Conservation (phyloP, 92 coral and sea anemone genomes). For the Zoanthus sansibaricus region DNA sequence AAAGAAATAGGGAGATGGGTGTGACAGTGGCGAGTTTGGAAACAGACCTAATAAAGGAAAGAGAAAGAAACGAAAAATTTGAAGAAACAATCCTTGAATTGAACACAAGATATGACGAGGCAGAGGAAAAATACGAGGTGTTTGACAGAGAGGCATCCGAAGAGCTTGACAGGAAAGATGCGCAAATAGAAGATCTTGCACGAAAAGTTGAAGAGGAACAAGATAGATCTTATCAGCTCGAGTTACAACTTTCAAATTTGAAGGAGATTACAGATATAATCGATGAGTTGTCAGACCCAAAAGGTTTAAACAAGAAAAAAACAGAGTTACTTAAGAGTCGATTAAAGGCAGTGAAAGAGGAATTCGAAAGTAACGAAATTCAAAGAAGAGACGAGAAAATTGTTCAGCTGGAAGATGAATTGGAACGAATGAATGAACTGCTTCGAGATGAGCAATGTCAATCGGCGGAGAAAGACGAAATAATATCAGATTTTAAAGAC, state of each 20-base stretch:
- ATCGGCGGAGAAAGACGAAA: slow-evolving; percentile 65
- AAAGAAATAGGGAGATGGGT: slow-evolving; percentile 63
- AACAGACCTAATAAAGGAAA: slow-evolving; percentile 64
- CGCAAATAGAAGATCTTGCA: slow-evolving; percentile 59
- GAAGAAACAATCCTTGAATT: slow-evolving; percentile 67
- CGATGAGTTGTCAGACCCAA: slow-evolving; percentile 58
- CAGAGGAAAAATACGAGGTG: slow-evolving; percentile 42
- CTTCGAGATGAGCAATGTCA: slow-evolving; percentile 72
- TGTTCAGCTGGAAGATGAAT: slow-evolving; percentile 49
- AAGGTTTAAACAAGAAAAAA: slow-evolving; percentile 27
- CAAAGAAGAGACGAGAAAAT: slow-evolving; percentile 66
- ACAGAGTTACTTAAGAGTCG: slow-evolving; percentile 51
- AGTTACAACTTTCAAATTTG: slow-evolving; percentile 59
- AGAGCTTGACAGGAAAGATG: slow-evolving; percentile 67
- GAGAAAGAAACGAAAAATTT: slow-evolving; percentile 59
- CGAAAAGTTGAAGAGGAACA: slow-evolving; percentile 53
- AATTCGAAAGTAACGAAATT: slow-evolving; percentile 65
- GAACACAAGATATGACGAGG: slow-evolving; percentile 58
- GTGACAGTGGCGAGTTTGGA: slow-evolving; percentile 62
- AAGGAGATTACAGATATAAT: slow-evolving; percentile 70
- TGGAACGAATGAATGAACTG: slow-evolving; percentile 71
- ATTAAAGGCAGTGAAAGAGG: slow-evolving; percentile 65
- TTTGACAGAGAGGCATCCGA: slow-evolving; percentile 47
- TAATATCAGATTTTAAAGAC: slow-evolving; percentile 73
- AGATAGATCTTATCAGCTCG: slow-evolving; percentile 33